Evolutionary conservation across 2,888 invertebrate species (phyloP).

Genomic region (Lathronympha strigana): DNA sequence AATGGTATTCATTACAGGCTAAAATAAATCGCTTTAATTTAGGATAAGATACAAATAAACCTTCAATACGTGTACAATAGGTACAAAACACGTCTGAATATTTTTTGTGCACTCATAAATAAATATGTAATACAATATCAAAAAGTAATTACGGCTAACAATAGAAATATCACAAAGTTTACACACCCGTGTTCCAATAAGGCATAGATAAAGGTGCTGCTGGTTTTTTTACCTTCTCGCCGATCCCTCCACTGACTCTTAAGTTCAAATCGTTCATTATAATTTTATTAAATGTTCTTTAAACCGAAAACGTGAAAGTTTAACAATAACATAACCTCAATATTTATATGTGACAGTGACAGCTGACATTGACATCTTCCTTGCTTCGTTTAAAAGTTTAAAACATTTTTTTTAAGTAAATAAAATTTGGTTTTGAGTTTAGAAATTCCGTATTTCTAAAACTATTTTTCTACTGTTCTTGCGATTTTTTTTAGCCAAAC

Average conservation of each 20-base stretch:
- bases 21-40: not conserved
- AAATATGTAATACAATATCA: not conserved
- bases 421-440: too few relatives aligned
- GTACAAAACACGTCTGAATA: not conserved
- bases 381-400: too few relatives aligned
- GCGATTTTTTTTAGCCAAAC: too few relatives aligned
- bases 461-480: too few relatives aligned
- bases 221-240: conserved; percentile 57
- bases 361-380: conserved; percentile 9
- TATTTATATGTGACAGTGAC: conserved; percentile 4
- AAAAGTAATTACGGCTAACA: not conserved
- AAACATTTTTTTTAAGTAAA: too few relatives aligned
- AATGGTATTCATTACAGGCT: not conserved
- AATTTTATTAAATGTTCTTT: conserved; percentile 3
- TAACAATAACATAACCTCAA: conserved; percentile 37
- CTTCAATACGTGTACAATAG: not conserved
- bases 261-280: conserved; percentile 66
- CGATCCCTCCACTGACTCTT: conserved; percentile 61
- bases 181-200: conserved; percentile 27
- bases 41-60: not conserved
- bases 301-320: conserved; percentile 2
- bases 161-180: conserved; percentile 1
- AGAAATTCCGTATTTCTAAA: too few relatives aligned
- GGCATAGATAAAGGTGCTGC: conserved; percentile 29
- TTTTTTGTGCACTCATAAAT: not conserved